These are phyloP conservation scores for Taphrorychus bicolor DNA, from an alignment of 2,888 invertebrate species.

Conservation along the genomic window DNA sequence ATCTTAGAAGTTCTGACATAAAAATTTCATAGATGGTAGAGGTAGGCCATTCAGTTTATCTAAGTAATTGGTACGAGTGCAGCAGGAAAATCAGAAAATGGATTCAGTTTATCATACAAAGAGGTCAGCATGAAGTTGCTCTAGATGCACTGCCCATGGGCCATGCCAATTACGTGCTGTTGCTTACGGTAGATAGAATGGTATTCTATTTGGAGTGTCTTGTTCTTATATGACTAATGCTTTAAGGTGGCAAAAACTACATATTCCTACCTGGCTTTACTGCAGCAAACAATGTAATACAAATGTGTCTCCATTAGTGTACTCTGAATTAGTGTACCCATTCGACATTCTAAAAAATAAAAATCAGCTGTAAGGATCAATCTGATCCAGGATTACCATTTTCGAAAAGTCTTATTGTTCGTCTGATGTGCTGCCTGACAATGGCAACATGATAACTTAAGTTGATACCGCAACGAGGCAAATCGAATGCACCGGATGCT, in stretches of 20 bases:
- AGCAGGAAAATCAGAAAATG: background rate
- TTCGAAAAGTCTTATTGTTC: too few species aligned
- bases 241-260: background rate
- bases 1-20: too few species aligned
- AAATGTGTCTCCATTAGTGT: too few species aligned
- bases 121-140: background rate
- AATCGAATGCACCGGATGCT: too few species aligned
- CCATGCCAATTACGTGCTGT: background rate
- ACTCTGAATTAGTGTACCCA: too few species aligned
- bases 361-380: too few species aligned
- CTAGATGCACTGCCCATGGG: background rate
- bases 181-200: background rate
- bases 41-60: background rate
- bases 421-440: too few species aligned
- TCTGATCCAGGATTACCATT: too few species aligned
- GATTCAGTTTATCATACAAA: constrained; percentile 6
- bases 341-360: too few species aligned
- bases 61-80: background rate
- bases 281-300: background rate
- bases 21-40: background rate
- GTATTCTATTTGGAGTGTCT: background rate
- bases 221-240: background rate
- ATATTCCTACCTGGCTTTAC: background rate
- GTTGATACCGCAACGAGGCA: too few species aligned
- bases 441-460: too few species aligned